Percentiles rank a stretch among this genome's conserved stretches.
Conservation (phyloP, 1,140 invertebrate genomes). For the Yoshiicerus persimilis region DNA sequence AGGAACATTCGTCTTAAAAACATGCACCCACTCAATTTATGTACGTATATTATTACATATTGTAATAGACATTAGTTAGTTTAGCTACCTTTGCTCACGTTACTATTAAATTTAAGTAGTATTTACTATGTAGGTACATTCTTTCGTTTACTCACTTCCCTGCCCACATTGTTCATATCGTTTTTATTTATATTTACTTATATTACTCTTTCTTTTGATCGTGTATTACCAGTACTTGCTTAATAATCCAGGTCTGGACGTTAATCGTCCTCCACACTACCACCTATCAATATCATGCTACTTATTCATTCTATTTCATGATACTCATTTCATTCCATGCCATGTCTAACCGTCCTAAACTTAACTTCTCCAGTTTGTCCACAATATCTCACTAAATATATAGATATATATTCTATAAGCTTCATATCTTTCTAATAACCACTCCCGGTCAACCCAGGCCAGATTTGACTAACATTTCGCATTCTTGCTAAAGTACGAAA, state of each 20-base stretch:
- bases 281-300: constrained; percentile 20
- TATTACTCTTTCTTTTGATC: background rate
- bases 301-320: constrained; percentile 21
- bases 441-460: background rate
- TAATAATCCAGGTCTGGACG: background rate
- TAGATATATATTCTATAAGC: background rate
- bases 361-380: background rate
- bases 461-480: background rate
- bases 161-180: background rate
- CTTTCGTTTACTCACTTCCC: background rate
- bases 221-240: background rate
- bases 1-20: constrained; percentile 6
- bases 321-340: constrained; percentile 14
- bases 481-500: constrained; percentile 25
- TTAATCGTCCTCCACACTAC: background rate
- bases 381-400: constrained; percentile 23
- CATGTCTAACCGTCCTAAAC: constrained; percentile 6
- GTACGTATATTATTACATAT: constrained; percentile 10
- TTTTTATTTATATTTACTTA: background rate
- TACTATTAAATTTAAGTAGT: background rate
- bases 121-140: background rate
- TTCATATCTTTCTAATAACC: constrained; percentile 7
- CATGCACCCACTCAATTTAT: constrained; percentile 7
- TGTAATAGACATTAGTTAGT: constrained; percentile 4
- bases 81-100: background rate